Evolutionary conservation across 2,113 vertebrate genomes (phyloP).

Genomic region (Marmota monax): DNA sequence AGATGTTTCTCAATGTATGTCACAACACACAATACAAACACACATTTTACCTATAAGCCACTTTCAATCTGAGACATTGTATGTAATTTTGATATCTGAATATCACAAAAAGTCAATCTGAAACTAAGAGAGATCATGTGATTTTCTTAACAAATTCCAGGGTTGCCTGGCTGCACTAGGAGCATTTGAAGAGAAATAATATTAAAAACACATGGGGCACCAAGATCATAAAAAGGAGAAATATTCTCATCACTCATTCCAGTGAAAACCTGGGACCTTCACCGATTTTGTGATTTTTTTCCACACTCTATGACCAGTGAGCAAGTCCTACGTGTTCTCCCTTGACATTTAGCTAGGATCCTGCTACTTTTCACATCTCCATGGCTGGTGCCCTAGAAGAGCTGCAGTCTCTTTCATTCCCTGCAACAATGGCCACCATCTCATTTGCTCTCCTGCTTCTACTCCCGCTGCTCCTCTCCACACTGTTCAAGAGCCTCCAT

Average conservation of each 20-base stretch:
- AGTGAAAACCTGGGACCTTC: neutral
- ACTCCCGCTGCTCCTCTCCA: neutral
- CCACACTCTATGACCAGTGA: neutral
- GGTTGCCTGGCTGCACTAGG: neutral
- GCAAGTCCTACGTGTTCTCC: neutral
- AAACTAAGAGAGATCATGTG: neutral
- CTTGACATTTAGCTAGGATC: neutral
- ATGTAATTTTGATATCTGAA: slow-evolving; percentile 23
- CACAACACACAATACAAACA: too few relatives aligned
- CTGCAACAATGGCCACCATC: rapidly evolving
- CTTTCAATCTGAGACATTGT: neutral
- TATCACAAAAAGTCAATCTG: neutral
- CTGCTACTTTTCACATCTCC: neutral
- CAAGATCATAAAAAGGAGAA: neutral
- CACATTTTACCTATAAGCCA: too few relatives aligned
- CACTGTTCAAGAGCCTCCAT: neutral
- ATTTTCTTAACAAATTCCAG: neutral
- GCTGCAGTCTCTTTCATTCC: rapidly evolving
- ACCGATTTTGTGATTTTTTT: neutral
- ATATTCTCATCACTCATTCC: neutral
- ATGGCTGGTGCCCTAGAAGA: neutral
- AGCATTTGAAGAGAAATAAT: neutral
- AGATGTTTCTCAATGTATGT: neutral
- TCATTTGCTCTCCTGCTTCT: neutral
- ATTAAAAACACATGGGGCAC: neutral